phyloP scores from a whole-genome alignment of 2,113 vertebrate genomes.

The Cathartes aura region DNA sequence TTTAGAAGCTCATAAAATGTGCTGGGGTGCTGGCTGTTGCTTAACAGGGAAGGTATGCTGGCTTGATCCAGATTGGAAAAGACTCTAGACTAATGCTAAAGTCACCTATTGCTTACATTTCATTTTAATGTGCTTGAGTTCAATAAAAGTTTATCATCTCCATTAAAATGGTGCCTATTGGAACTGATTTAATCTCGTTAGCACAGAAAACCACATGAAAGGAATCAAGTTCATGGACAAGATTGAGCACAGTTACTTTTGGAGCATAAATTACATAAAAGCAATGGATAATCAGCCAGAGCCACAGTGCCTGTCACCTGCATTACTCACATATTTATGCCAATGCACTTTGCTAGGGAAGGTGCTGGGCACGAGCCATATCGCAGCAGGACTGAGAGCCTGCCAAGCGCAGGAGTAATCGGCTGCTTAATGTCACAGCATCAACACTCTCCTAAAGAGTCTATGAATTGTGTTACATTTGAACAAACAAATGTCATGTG shows the following conservation, averaged over 20 bases:
- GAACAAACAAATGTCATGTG: constrained; percentile 75
- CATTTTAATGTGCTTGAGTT: constrained; percentile 82
- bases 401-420: constrained; percentile 64
- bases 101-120: constrained; percentile 86
- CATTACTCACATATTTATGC: constrained; percentile 27
- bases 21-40: constrained; percentile 66
- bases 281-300: background rate
- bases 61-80: constrained; percentile 75
- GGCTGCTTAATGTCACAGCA: constrained; percentile 75
- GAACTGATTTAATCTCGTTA: constrained; percentile 81
- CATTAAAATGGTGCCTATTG: constrained; percentile 81
- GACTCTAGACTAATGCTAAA: constrained; percentile 70
- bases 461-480: constrained; percentile 67
- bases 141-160: constrained; percentile 85
- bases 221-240: constrained; percentile 60
- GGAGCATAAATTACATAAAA: constrained; percentile 66
- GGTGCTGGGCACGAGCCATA: constrained; percentile 65
- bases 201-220: constrained; percentile 80
- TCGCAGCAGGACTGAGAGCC: constrained; percentile 25
- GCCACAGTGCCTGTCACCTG: constrained; percentile 55
- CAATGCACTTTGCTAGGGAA: background rate
- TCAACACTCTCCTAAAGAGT: constrained; percentile 28
- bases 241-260: constrained; percentile 52
- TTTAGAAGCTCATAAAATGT: constrained; percentile 72
- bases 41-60: constrained; percentile 74